Base-by-base conservation (phyloP, 1,140 invertebrate species). In the Heliconius eleuchia region DNA sequence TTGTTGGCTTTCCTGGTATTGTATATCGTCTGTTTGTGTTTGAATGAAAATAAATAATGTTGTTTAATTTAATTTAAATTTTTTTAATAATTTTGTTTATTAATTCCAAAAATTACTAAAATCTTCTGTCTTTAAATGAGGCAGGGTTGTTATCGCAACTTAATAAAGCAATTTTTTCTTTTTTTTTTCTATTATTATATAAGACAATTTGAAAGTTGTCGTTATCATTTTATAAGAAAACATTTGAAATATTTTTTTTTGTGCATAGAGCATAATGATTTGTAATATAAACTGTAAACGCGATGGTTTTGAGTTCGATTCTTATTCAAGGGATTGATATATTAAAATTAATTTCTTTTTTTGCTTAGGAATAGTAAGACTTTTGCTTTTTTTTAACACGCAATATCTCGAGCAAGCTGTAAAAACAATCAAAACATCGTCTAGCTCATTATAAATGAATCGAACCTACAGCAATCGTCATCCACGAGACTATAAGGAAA, bases 291-390 rank as follows among this genome's bases (percentile, higher is more conserved):
- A 37, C 34, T 37, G 34, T 37, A 6, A 37, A 57, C 80, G 78
- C 83, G 73, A 83, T 75, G 66, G 39, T 76, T 55, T 7, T n/a
- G 19, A 2, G 18, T n/a, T 55, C 19, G 0, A n/a, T 55, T n/a
- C 19, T 8, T n/a, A 55, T n/a, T 55, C 8, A 2, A 55, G 19
- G 19, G 6, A 8, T 6, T 55, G 6, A 55, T 55, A n/a, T 19
- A n/a, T 19, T 55, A 19, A 55, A 55, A 3, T 16, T 46, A 46
- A 16, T 46, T 46, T 46, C 13, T 16, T 46, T 46, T 46, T 5
- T 13, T 9, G 13, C 0, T 4, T 3, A 46, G 11, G 11, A 46
- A 46, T 0, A 13, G 13, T 46, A 2, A 46, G 42, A 3, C 11
- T 3, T 2, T 46, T 0, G 11, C 3, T 16, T 16, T 46, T 46